Percentiles rank a stretch among this genome's conserved stretches.
phyloP scores from a whole-genome alignment of 1,140 invertebrate genomes.

The Drosophila saltans region DNA sequence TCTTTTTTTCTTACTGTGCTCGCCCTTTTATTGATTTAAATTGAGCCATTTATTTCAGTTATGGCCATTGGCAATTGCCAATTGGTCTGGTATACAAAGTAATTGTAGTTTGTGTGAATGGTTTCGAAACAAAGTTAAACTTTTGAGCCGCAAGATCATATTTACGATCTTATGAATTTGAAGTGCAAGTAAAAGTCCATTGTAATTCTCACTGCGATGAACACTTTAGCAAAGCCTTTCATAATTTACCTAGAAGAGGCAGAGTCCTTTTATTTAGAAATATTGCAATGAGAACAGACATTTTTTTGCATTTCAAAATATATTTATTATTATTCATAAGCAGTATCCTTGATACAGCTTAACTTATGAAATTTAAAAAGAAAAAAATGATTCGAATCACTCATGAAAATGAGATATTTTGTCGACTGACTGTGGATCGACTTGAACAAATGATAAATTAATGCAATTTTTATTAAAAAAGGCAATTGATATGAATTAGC shows the following conservation, averaged over 20 bases:
- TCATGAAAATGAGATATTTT: too few relatives aligned
- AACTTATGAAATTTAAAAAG: too few relatives aligned
- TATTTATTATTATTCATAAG: too few relatives aligned
- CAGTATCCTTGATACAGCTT: too few relatives aligned
- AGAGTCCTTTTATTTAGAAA: too few relatives aligned
- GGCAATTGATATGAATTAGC: too few relatives aligned
- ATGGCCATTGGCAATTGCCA: slow-evolving; percentile 32
- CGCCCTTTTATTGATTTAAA: slow-evolving; percentile 74
- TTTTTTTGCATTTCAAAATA: too few relatives aligned
- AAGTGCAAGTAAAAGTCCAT: slow-evolving; percentile 5
- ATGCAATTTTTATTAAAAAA: too few relatives aligned
- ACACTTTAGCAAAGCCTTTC: slow-evolving; percentile 26
- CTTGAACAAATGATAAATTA: too few relatives aligned
- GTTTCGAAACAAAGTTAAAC: slow-evolving; percentile 43
- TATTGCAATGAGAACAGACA: too few relatives aligned
- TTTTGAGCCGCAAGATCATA: slow-evolving; percentile 55
- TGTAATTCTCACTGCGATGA: background rate
- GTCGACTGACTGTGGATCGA: too few relatives aligned
- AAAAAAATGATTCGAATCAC: too few relatives aligned
- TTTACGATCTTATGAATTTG: slow-evolving; percentile 16
- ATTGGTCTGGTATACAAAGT: slow-evolving; percentile 40
- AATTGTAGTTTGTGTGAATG: slow-evolving; percentile 61
- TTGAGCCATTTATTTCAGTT: slow-evolving; percentile 69
- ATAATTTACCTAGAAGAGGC: background rate
- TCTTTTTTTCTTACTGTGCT: background rate